A percentile compares a stretch with the other conserved stretches of the same genome.
phyloP scores from a whole-genome alignment of 2,113 vertebrate genomes.

The Poeciliopsis turrubarensis region DNA sequence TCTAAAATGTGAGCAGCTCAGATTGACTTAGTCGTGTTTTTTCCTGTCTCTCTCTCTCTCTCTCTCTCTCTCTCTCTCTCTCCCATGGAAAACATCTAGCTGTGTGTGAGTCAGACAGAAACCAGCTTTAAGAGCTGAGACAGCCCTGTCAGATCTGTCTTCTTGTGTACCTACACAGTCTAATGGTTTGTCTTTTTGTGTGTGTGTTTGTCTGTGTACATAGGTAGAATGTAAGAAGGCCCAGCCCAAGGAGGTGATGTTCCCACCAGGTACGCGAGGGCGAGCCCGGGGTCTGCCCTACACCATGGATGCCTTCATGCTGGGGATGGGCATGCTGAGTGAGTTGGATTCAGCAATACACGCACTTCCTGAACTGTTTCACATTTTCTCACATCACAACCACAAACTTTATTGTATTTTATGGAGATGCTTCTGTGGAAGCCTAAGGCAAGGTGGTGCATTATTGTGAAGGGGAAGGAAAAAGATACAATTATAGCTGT shows the following conservation, averaged over 20 bases:
- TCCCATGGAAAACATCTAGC: slow-evolving; percentile 65
- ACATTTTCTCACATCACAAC: neutral
- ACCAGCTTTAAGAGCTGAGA: slow-evolving; percentile 67
- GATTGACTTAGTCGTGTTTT: slow-evolving; percentile 69
- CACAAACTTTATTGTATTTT: too few relatives aligned
- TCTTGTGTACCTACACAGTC: slow-evolving; percentile 58
- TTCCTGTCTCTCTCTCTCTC: neutral
- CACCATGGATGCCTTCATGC: slow-evolving; percentile 98
- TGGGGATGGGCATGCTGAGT: slow-evolving; percentile 99
- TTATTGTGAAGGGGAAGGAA: too few relatives aligned
- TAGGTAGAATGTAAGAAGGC: slow-evolving; percentile 99
- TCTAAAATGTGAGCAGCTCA: slow-evolving; percentile 64
- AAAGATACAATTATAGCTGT: too few relatives aligned
- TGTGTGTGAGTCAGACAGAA: slow-evolving; percentile 72
- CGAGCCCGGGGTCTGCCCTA: slow-evolving; percentile 94
- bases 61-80: slow-evolving; percentile 1
- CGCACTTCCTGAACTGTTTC: neutral
- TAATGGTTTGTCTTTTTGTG: slow-evolving; percentile 62
- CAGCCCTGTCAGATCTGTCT: slow-evolving; percentile 74
- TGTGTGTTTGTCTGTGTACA: slow-evolving; percentile 72
- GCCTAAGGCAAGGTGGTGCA: too few relatives aligned
- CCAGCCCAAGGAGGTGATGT: slow-evolving; percentile 99
- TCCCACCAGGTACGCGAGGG: slow-evolving; percentile 94
- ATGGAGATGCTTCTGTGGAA: too few relatives aligned
- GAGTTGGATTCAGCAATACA: slow-evolving; percentile 73